A percentile compares a stretch with the other conserved stretches of the same genome.
phyloP scores from a whole-genome alignment of 2,888 invertebrate genomes.

The Neuroscelio doddi region DNA sequence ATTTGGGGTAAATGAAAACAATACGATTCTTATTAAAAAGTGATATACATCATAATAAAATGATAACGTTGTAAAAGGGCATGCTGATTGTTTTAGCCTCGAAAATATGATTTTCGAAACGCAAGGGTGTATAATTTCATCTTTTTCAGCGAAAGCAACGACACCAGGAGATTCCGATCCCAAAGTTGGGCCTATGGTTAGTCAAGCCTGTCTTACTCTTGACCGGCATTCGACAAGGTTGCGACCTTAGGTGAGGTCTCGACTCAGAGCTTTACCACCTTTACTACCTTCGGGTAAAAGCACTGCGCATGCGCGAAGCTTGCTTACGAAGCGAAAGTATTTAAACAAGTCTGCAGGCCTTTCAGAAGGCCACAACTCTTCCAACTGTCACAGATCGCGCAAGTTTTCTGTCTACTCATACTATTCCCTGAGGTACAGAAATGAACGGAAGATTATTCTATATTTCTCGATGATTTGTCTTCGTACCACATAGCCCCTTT shows the following conservation, averaged over 20 bases:
- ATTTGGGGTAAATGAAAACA: too few species aligned
- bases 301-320: slow-evolving; percentile 59
- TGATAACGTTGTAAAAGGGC: too few species aligned
- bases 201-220: slow-evolving; percentile 56
- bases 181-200: slow-evolving; percentile 22
- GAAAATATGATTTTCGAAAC: neutral
- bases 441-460: too few species aligned
- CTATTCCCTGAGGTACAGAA: slow-evolving; percentile 1
- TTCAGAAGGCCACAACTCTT: slow-evolving; percentile 66
- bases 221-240: slow-evolving; percentile 67
- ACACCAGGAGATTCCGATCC: slow-evolving; percentile 11
- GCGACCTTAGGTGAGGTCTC: slow-evolving; percentile 62
- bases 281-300: slow-evolving; percentile 47
- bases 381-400: slow-evolving; percentile 61
- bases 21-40: too few species aligned
- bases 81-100: neutral
- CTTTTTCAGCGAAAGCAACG: slow-evolving; percentile 16
- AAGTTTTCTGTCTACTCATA: slow-evolving; percentile 42
- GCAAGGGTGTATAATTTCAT: neutral
- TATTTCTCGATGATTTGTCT: too few species aligned
- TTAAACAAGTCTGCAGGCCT: slow-evolving; percentile 65
- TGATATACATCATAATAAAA: too few species aligned
- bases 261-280: slow-evolving; percentile 46
- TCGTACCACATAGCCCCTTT: neutral
- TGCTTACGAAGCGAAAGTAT: slow-evolving; percentile 62